A percentile compares a stretch with the other conserved stretches of the same genome.
phyloP scores from a whole-genome alignment of 2,113 vertebrate genomes.

The Oreotragus oreotragus region DNA sequence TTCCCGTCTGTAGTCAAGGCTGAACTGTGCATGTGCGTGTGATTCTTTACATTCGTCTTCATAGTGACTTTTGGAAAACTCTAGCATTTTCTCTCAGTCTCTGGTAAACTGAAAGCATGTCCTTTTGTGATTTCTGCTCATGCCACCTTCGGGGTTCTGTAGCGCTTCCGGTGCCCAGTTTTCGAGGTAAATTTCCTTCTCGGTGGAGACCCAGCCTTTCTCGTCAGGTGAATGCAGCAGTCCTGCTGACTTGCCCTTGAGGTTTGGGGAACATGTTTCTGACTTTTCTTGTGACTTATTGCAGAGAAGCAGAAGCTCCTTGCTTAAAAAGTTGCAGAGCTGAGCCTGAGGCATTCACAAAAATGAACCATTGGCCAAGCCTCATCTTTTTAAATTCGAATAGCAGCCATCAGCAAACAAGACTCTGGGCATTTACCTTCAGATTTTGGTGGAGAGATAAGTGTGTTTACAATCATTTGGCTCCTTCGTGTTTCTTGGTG shows the following conservation, averaged over 20 bases:
- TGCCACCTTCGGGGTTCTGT: background rate
- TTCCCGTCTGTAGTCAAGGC: background rate
- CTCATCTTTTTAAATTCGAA: background rate
- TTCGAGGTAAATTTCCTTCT: background rate
- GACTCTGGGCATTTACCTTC: background rate
- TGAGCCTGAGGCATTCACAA: background rate
- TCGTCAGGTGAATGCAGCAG: background rate
- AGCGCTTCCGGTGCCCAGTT: background rate
- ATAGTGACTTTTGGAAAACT: background rate
- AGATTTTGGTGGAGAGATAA: background rate
- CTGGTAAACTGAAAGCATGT: background rate
- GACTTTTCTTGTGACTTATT: background rate
- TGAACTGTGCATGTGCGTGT: background rate
- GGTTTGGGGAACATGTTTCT: background rate
- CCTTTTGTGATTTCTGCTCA: background rate
- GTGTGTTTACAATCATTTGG: background rate
- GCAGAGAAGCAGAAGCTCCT: background rate
- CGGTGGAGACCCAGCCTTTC: background rate
- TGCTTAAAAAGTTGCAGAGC: background rate
- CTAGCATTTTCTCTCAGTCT: background rate
- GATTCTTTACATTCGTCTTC: background rate
- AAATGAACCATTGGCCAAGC: background rate
- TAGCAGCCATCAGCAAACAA: background rate
- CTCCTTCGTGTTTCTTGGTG: background rate
- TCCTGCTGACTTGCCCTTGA: background rate